phyloP scores from a whole-genome alignment of 2,797 vertebrate genomes.

The Hapalemur alaotrensis region DNA sequence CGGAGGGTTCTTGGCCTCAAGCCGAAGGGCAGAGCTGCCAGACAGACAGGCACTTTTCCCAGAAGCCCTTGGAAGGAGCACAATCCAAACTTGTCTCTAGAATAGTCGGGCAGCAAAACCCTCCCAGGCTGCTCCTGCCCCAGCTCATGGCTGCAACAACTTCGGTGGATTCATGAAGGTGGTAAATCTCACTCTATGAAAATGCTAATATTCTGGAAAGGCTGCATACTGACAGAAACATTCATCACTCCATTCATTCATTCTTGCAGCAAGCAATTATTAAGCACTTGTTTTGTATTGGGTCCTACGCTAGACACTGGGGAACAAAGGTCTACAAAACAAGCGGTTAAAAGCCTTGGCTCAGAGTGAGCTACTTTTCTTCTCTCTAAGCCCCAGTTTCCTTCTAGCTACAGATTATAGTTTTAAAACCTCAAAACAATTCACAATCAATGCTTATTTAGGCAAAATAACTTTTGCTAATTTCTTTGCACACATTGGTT shows the following conservation, averaged over 20 bases:
- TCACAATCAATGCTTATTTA: not conserved
- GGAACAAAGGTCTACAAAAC: not conserved
- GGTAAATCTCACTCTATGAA: not conserved
- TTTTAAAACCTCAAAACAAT: not conserved
- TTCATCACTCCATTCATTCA: too few species aligned
- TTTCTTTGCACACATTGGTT: not conserved
- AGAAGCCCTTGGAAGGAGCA: slow-evolving; percentile 61
- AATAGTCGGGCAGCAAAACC: not conserved
- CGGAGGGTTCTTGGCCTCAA: slow-evolving; percentile 37
- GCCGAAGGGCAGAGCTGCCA: slow-evolving; percentile 38
- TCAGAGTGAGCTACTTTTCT: not conserved
- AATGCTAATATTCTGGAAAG: not conserved
- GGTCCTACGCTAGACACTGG: not conserved
- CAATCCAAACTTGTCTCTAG: slow-evolving; percentile 30
- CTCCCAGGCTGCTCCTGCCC: not conserved
- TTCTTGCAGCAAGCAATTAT: not conserved
- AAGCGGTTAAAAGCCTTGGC: not conserved
- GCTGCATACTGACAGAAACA: not conserved
- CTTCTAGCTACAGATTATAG: not conserved
- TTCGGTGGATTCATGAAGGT: not conserved
- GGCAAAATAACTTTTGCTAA: not conserved
- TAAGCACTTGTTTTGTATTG: not conserved
- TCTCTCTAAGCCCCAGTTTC: not conserved
- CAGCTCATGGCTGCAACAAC: not conserved
- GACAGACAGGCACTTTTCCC: slow-evolving; percentile 55